Base-by-base conservation (phyloP, 1,140 invertebrate species). In the Drosophila suzukii region DNA sequence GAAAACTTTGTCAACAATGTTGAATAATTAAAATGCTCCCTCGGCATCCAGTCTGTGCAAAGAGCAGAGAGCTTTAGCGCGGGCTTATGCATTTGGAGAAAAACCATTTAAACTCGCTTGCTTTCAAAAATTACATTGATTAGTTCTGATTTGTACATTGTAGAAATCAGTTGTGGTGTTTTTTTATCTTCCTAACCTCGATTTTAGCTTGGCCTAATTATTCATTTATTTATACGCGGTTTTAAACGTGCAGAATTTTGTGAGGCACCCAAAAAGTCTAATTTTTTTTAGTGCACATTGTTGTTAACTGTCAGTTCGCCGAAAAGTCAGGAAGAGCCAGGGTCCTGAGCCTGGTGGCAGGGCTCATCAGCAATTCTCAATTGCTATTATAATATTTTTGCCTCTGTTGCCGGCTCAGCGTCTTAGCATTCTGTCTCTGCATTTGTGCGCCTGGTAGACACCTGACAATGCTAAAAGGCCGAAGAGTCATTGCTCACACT, bases 1-100 rank as follows among this genome's bases (percentile, higher is more conserved):
- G 75, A 75, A 91, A 91, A 81, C 78, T 90, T 90, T 90, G 88
- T 91, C 88, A 90, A 90, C 88, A 90, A 83, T 91, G 83, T 84
- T 90, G 88, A 90, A 90, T 90, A 91, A 90, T 90, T 91, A 90
- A 90, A 90, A 91, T 84, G 88, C 88, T 91, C 88, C 88, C 88
- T 81, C 59, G 88, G 79, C 80, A 89, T 68, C 55, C 62, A 77
- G 72, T 83, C 79, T 88, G 62, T 65, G 60, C 77, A 59, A 72
- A 73, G 78, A 75, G 51, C 68, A 60, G 50, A 63, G 53, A 63
- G 67, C 60, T 54, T 36, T 55, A 41, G 66, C 38, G 47, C 41
- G 39, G 24, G 44, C 10, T 15, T 46, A 30, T 11, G 24, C 65
- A 67, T 59, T 51, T 34, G 0, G 41, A 49, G 11, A 68, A 61